These are phyloP conservation scores for Sycophaga agraensis DNA, from an alignment of 1,140 invertebrate genomes.

Conservation along the genomic window DNA sequence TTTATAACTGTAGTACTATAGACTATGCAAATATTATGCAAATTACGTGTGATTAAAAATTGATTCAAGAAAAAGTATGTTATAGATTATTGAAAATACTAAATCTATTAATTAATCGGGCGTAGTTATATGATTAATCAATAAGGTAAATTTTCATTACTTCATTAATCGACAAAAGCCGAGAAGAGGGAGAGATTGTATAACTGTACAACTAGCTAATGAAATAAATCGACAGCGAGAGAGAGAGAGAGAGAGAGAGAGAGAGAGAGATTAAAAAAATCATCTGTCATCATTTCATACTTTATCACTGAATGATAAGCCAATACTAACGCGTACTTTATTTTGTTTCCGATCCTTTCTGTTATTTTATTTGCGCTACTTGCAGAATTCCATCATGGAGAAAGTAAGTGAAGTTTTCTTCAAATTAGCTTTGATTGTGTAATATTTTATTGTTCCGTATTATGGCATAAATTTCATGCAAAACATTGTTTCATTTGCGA, in stretches of 20 bases:
- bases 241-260: background rate
- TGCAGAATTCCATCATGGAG: slow-evolving; percentile 60
- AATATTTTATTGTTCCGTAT: slow-evolving; percentile 19
- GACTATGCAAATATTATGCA: too few species aligned
- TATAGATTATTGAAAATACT: slow-evolving; percentile 28
- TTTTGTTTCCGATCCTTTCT: slow-evolving; percentile 60
- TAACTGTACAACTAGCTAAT: too few species aligned
- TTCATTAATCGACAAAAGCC: slow-evolving; percentile 17
- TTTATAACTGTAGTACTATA: slow-evolving; percentile 35
- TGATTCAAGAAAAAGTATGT: too few species aligned
- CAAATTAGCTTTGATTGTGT: slow-evolving; percentile 30
- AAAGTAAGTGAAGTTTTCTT: slow-evolving; percentile 56
- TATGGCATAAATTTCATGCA: slow-evolving; percentile 6
- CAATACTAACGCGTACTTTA: slow-evolving; percentile 59
- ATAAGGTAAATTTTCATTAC: background rate
- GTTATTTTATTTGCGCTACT: slow-evolving; percentile 60
- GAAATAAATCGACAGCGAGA: background rate
- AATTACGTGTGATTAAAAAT: too few species aligned
- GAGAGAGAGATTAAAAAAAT: slow-evolving; percentile 24
- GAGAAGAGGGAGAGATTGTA: slow-evolving; percentile 30
- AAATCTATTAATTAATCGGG: slow-evolving; percentile 36
- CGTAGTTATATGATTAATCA: background rate
- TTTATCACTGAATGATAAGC: slow-evolving; percentile 45
- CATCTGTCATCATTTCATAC: slow-evolving; percentile 46
- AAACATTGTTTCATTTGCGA: slow-evolving; percentile 6